Evolutionary conservation across 2,797 vertebrate genomes (phyloP), one percentile per base, ranked within the genome.

Genomic region (Knipowitschia caucasica): DNA sequence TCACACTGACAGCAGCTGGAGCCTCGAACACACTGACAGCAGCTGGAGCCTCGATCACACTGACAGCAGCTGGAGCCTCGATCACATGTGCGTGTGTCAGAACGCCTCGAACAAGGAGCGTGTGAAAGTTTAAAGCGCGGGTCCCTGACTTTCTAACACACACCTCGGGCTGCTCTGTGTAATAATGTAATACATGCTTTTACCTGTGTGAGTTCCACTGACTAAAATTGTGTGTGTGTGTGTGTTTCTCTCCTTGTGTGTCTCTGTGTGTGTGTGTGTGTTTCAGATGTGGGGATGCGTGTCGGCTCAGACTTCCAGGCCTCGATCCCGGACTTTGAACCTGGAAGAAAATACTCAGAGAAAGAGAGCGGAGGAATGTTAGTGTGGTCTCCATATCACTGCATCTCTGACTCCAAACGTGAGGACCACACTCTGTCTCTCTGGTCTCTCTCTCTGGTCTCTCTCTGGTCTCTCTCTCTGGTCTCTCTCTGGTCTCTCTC

Each of bases 361-460:
- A 97, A 97, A 81, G 95, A 98, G 86, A 92, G 91, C 59, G 94
- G 95, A 45, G 96, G 96, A 46, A 98, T 98, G 96, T 81, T 98
- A 81, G 96, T 98, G 33, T 99, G 96, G 96, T 98, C 96, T 71
- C 96, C 96, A 0, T 89, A 93, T 81, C 95, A 98, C 82, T 89
- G 64, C 77, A 93, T 98, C 71, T 68, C 90, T 0, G 96, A 98
- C 83, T 74, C 92, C 59, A 98, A 95, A 75, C 71, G 96, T 99
- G 90, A 94, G 93, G 42, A n/a, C 21, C 27, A 4, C 3, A 35
- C 33, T n/a, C 15, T 5, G 1, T 1, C 7, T n/a, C n/a, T n/a
- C n/a, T n/a, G n/a, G n/a, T n/a, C n/a, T n/a, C n/a, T n/a, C n/a
- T n/a, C n/a, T n/a, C n/a, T n/a, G n/a, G n/a, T n/a, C n/a, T n/a